Conservation (phyloP, 2,113 vertebrate species). For the Alosa alosa region DNA sequence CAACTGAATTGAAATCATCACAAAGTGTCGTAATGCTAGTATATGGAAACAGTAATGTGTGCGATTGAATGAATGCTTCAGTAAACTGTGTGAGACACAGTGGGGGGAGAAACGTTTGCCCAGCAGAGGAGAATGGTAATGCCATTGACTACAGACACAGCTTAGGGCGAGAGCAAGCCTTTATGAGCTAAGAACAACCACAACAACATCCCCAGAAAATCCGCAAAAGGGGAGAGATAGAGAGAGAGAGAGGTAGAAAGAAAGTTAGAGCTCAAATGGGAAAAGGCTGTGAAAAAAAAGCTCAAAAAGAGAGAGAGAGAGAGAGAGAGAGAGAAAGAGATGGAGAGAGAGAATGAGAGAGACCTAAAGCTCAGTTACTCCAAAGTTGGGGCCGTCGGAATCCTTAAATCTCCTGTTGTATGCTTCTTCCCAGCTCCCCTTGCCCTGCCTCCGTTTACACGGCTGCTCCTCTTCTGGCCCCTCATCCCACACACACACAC, state of each 20-base stretch:
- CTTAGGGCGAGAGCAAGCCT: slow-evolving; percentile 56
- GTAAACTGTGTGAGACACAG: background rate
- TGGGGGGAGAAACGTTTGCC: background rate
- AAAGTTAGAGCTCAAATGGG: slow-evolving; percentile 54
- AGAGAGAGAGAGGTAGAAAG: slow-evolving; percentile 41
- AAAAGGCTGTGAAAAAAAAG: too few species aligned
- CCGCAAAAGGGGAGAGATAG: background rate
- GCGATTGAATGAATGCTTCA: background rate
- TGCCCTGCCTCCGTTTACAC: slow-evolving; percentile 68
- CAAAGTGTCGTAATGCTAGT: too few species aligned
- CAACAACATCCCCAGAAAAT: slow-evolving; percentile 53
- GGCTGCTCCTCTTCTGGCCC: slow-evolving; percentile 66
- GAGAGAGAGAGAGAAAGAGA: background rate
- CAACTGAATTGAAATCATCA: too few species aligned
- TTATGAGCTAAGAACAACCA: slow-evolving; percentile 67
- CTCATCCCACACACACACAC: slow-evolving; percentile 68
- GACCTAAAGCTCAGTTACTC: slow-evolving; percentile 59
- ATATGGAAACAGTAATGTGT: too few species aligned
- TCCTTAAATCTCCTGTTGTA: slow-evolving; percentile 69
- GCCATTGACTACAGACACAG: slow-evolving; percentile 61
- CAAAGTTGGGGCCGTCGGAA: slow-evolving; percentile 67
- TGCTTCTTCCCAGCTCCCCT: slow-evolving; percentile 65
- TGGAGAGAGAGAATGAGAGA: slow-evolving; percentile 51
- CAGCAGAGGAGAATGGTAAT: slow-evolving; percentile 50
- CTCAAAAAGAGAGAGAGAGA: background rate